Percentiles rank a stretch among this genome's conserved stretches.
Conservation (phyloP, 2,888 invertebrate species). For the Pycnomerus fuliginosus region DNA sequence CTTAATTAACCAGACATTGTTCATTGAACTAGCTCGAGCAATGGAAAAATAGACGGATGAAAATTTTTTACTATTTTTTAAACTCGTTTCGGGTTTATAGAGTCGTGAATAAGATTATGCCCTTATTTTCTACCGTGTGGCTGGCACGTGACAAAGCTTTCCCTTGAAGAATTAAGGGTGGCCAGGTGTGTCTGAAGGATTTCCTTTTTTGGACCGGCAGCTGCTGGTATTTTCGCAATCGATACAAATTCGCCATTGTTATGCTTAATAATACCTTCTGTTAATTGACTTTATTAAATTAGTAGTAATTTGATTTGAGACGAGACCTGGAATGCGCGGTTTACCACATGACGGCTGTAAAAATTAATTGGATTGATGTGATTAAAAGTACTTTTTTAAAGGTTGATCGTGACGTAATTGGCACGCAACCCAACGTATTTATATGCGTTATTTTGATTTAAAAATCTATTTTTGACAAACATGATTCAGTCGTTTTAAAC, state of each 20-base stretch:
- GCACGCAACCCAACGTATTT: slow-evolving; percentile 4
- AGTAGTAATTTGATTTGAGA: too few relatives aligned
- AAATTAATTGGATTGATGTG: too few relatives aligned
- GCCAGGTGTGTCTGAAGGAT: slow-evolving; percentile 14
- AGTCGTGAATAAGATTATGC: too few relatives aligned
- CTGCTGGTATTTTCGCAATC: slow-evolving; percentile 5
- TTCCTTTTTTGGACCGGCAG: slow-evolving; percentile 12
- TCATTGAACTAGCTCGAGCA: slow-evolving; percentile 10
- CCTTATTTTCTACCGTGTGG: too few relatives aligned
- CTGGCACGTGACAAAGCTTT: slow-evolving; percentile 12
- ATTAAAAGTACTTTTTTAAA: too few relatives aligned
- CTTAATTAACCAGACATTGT: slow-evolving; percentile 13
- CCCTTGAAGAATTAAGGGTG: slow-evolving; percentile 9
- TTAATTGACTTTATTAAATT: slow-evolving; percentile 1
- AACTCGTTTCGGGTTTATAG: too few relatives aligned
- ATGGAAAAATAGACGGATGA: too few relatives aligned
- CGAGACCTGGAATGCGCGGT: not conserved
- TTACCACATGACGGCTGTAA: too few relatives aligned
- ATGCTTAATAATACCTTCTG: not conserved
- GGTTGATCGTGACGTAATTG: too few relatives aligned
- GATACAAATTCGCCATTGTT: not conserved
- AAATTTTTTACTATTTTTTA: too few relatives aligned
- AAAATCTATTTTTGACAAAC: slow-evolving; percentile 32
- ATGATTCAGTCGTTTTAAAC: slow-evolving; percentile 33
- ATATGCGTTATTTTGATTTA: slow-evolving; percentile 29